Evolutionary conservation across 2,797 vertebrate species (phyloP).

Genomic region (Scarus forsteni): DNA sequence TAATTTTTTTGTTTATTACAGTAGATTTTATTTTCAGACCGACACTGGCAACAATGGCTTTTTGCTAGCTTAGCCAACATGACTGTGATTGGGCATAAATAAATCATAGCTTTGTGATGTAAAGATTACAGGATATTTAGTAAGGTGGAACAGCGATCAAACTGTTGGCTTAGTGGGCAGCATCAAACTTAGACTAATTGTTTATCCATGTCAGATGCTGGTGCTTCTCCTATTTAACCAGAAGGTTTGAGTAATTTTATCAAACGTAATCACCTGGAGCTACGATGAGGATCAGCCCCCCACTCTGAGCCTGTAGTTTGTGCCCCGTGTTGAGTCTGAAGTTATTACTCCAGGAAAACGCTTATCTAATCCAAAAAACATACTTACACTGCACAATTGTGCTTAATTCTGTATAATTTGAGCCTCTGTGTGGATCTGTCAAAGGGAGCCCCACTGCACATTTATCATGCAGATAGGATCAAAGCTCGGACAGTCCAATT

Average conservation of each 20-base stretch:
- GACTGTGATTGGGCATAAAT: too few species aligned
- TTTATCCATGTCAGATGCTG: neutral
- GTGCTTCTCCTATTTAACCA: constrained; percentile 11
- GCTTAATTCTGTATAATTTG: constrained; percentile 61
- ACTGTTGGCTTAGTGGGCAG: too few species aligned
- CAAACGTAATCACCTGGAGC: constrained; percentile 48
- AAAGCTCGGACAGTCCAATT: constrained; percentile 55
- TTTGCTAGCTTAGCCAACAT: too few species aligned
- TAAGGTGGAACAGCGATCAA: too few species aligned
- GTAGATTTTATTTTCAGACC: too few species aligned
- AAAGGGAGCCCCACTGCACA: constrained; percentile 55
- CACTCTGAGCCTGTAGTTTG: constrained; percentile 38
- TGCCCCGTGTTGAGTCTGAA: constrained; percentile 28
- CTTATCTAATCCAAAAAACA: constrained; percentile 44
- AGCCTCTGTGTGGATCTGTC: constrained; percentile 64
- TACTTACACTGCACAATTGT: constrained; percentile 43
- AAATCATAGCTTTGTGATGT: too few species aligned
- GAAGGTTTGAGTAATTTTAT: constrained; percentile 1
- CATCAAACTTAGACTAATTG: too few species aligned
- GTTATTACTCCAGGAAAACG: constrained; percentile 36
- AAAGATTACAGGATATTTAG: too few species aligned
- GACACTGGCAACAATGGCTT: too few species aligned
- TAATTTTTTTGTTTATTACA: too few species aligned
- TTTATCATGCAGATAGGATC: constrained; percentile 81
- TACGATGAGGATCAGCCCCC: constrained; percentile 27